Evolutionary conservation across 2,797 vertebrate genomes (phyloP).

Genomic region (Discoglossus pictus): DNA sequence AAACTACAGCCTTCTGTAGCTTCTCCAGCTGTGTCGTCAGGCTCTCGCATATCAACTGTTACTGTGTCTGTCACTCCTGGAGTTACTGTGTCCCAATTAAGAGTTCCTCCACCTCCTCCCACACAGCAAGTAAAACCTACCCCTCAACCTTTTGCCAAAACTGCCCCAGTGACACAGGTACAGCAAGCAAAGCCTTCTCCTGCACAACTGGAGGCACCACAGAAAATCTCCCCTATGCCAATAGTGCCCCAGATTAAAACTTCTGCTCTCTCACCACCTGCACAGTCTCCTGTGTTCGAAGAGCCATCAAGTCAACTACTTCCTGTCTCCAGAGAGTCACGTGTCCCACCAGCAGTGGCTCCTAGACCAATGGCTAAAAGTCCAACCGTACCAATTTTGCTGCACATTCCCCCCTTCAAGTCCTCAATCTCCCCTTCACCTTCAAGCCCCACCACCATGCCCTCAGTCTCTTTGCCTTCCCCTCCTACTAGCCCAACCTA

Average conservation of each 20-base stretch:
- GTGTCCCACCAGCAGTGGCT: conserved; percentile 31
- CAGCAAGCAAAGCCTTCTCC: conserved; percentile 11
- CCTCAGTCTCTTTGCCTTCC: conserved; percentile 54
- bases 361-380: conserved; percentile 16
- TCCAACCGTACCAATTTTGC: conserved; percentile 40
- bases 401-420: conserved; percentile 53
- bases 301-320: conserved; percentile 1
- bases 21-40: conserved; percentile 2
- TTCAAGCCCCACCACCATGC: conserved; percentile 48
- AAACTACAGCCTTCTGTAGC: neutral
- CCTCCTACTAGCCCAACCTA: conserved; percentile 45
- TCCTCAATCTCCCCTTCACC: conserved; percentile 31
- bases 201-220: neutral
- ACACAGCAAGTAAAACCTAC: neutral
- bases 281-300: neutral
- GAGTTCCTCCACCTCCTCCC: conserved; percentile 26
- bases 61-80: conserved; percentile 38
- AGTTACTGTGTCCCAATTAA: conserved; percentile 52
- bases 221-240: conserved; percentile 4
- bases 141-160: neutral
- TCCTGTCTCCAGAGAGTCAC: neutral
- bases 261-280: neutral
- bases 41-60: conserved; percentile 51
- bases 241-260: conserved; percentile 15
- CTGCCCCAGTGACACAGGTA: neutral